Conservation (phyloP, 2,113 vertebrate species). For the Galemys pyrenaicus region DNA sequence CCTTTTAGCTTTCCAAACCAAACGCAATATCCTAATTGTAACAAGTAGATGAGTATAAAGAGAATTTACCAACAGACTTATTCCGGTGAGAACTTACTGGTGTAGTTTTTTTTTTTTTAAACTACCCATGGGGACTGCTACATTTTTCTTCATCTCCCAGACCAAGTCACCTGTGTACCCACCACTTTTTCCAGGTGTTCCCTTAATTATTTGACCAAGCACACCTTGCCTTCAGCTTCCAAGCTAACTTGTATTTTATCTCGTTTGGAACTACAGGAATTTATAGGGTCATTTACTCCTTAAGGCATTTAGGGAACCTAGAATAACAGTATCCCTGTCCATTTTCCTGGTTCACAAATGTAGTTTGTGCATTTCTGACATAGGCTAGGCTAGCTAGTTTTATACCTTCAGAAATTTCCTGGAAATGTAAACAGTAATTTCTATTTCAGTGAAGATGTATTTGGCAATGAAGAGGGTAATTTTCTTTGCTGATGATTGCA, state of each 20-base stretch:
- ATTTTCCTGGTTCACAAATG: slow-evolving; percentile 14
- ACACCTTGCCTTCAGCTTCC: neutral
- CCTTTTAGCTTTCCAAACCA: neutral
- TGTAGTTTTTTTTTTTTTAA: slow-evolving; percentile 35
- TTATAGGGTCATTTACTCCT: neutral
- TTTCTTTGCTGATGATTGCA: slow-evolving; percentile 10
- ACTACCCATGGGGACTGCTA: neutral
- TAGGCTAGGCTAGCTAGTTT: neutral
- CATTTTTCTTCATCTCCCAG: neutral
- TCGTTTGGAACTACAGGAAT: neutral
- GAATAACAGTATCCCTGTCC: neutral
- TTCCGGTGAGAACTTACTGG: neutral
- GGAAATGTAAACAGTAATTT: neutral
- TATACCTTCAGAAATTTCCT: neutral
- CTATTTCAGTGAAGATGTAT: neutral
- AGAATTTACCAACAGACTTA: neutral
- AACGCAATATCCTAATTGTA: neutral
- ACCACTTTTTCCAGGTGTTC: neutral
- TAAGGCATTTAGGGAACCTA: neutral
- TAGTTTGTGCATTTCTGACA: neutral
- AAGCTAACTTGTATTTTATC: neutral
- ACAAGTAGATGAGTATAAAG: neutral
- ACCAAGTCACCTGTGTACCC: neutral
- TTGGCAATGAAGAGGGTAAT: neutral
- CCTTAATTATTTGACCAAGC: neutral